phyloP scores from a whole-genome alignment of 2,797 vertebrate species.

The Furcifer pardalis region DNA sequence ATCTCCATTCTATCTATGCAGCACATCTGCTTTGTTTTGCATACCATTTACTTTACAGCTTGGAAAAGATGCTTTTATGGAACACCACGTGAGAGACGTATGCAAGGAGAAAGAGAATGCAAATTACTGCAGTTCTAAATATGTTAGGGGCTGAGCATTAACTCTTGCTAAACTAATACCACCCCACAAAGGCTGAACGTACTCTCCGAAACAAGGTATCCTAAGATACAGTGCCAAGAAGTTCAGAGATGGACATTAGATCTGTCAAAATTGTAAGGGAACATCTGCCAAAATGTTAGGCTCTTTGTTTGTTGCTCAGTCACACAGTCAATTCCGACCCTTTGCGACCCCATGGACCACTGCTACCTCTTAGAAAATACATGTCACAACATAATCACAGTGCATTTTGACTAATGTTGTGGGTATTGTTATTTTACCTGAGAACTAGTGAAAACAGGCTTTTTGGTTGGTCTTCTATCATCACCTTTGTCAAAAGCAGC shows the following conservation, averaged over 20 bases:
- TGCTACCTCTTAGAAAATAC: background rate
- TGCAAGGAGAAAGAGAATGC: constrained; percentile 38
- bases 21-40: constrained; percentile 46
- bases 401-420: constrained; percentile 23
- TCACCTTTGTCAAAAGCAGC: constrained; percentile 95
- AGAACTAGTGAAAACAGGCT: constrained; percentile 90
- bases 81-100: constrained; percentile 47
- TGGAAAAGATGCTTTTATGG: constrained; percentile 47
- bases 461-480: constrained; percentile 89
- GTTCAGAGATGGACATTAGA: constrained; percentile 33
- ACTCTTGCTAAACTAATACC: background rate
- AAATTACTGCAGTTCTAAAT: constrained; percentile 41
- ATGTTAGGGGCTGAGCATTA: background rate
- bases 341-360: too few relatives aligned
- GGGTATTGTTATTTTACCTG: constrained; percentile 82
- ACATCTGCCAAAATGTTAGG: background rate
- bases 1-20: constrained; percentile 48
- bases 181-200: background rate
- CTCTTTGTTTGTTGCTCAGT: too few relatives aligned
- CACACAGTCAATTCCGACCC: too few relatives aligned
- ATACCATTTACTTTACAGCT: constrained; percentile 52
- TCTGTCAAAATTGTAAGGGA: background rate
- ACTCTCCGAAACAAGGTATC: background rate
- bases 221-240: background rate
- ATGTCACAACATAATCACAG: constrained; percentile 15